Evolutionary conservation across 2,113 vertebrate genomes (phyloP).

Genomic region (Spea multiplicata): DNA sequence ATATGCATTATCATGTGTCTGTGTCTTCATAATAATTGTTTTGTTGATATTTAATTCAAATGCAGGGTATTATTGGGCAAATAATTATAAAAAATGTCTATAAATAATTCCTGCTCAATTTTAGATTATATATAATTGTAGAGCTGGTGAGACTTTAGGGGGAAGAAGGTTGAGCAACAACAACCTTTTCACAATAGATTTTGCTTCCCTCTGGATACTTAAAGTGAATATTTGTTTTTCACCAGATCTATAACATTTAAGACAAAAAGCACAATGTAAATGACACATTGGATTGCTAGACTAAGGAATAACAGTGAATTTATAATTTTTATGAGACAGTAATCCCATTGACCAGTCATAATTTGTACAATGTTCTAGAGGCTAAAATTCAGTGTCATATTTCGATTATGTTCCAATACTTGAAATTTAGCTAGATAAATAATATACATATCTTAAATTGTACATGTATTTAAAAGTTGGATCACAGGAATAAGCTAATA

Average conservation of each 20-base stretch:
- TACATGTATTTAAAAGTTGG: slow-evolving; percentile 26
- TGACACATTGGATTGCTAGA: slow-evolving; percentile 54
- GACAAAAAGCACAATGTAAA: slow-evolving; percentile 72
- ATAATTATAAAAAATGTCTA: slow-evolving; percentile 71
- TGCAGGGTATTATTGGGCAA: slow-evolving; percentile 62
- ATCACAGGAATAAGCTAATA: slow-evolving; percentile 76
- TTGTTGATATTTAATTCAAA: slow-evolving; percentile 65
- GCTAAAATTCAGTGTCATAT: slow-evolving; percentile 15
- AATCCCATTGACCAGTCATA: slow-evolving; percentile 53
- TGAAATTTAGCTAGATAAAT: slow-evolving; percentile 56
- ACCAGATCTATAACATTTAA: slow-evolving; percentile 57
- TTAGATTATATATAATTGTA: slow-evolving; percentile 57
- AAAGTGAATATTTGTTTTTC: slow-evolving; percentile 38
- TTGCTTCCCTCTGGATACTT: no score
- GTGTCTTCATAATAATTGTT: slow-evolving; percentile 81
- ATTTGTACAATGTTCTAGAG: slow-evolving; percentile 47
- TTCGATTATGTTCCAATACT: slow-evolving; percentile 50
- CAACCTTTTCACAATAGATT: no score
- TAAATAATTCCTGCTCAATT: slow-evolving; percentile 66
- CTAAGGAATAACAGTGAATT: slow-evolving; percentile 52
- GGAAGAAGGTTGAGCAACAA: slow-evolving; percentile 58
- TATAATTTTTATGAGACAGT: slow-evolving; percentile 50
- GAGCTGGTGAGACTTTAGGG: slow-evolving; percentile 19
- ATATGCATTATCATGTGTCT: slow-evolving; percentile 88
- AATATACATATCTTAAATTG: slow-evolving; percentile 20